Evolutionary conservation across 2,888 invertebrate genomes (phyloP).

Genomic region (Zhengitettix transpicula): DNA sequence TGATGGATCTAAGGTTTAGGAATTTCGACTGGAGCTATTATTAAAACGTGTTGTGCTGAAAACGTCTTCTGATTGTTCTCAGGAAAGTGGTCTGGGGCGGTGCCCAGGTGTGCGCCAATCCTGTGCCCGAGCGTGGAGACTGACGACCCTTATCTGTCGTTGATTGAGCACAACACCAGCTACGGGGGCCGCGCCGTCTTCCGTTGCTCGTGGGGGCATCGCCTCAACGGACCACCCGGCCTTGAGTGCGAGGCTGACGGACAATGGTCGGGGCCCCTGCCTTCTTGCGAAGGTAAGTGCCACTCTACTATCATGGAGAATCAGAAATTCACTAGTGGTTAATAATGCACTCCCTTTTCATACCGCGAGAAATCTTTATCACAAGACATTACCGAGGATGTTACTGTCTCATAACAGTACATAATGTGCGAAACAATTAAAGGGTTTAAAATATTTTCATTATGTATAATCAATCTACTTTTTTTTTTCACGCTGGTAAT

Average conservation of each 20-base stretch:
- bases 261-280: slow-evolving; percentile 60
- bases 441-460: too few species aligned
- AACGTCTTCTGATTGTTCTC: slow-evolving; percentile 4
- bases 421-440: too few species aligned
- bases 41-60: too few species aligned
- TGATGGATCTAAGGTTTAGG: too few species aligned
- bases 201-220: slow-evolving; percentile 71
- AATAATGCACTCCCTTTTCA: too few species aligned
- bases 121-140: slow-evolving; percentile 54
- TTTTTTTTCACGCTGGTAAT: too few species aligned
- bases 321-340: background rate
- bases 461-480: too few species aligned
- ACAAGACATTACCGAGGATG: too few species aligned
- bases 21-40: too few species aligned
- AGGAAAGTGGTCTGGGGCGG: slow-evolving; percentile 62
- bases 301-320: too few species aligned
- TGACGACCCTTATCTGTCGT: slow-evolving; percentile 51
- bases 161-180: slow-evolving; percentile 65
- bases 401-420: too few species aligned
- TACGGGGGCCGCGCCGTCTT: slow-evolving; percentile 67
- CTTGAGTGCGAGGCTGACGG: slow-evolving; percentile 66
- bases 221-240: slow-evolving; percentile 55
- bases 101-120: slow-evolving; percentile 61
- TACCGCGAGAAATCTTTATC: too few species aligned
- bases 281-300: slow-evolving; percentile 55